Evolutionary conservation across 1,140 invertebrate species (phyloP).

Genomic region (Drusus annulatus): DNA sequence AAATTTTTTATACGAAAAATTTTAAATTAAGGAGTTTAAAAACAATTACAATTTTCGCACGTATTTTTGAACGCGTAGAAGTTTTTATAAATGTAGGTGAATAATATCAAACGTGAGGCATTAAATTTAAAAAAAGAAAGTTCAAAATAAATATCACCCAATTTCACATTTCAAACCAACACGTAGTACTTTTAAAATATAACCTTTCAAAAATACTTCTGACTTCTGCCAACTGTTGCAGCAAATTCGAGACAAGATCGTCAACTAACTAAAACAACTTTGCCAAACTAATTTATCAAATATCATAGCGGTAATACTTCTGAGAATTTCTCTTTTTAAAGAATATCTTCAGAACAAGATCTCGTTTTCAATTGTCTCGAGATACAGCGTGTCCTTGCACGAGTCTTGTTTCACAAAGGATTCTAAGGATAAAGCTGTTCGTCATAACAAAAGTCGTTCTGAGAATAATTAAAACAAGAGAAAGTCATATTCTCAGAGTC

Average conservation of each 20-base stretch:
- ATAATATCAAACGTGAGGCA: too few relatives aligned
- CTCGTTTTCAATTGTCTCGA: not conserved
- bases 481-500: constrained; percentile 5
- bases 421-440: constrained; percentile 36
- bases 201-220: too few relatives aligned
- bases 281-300: constrained; percentile 22
- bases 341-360: not conserved
- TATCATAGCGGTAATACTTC: not conserved
- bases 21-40: too few relatives aligned
- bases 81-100: too few relatives aligned
- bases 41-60: too few relatives aligned
- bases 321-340: not conserved
- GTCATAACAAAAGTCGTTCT: constrained; percentile 51
- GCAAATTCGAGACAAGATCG: not conserved
- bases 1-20: too few relatives aligned
- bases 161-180: too few relatives aligned
- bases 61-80: too few relatives aligned
- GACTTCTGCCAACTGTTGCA: too few relatives aligned
- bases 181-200: too few relatives aligned
- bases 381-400: not conserved
- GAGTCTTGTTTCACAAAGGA: constrained; percentile 11
- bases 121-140: too few relatives aligned
- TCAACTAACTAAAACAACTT: not conserved
- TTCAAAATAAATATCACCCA: too few relatives aligned
- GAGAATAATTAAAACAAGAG: constrained; percentile 47